Conservation (phyloP, 1,140 invertebrate genomes). For the Acyrthosiphon pisum region DNA sequence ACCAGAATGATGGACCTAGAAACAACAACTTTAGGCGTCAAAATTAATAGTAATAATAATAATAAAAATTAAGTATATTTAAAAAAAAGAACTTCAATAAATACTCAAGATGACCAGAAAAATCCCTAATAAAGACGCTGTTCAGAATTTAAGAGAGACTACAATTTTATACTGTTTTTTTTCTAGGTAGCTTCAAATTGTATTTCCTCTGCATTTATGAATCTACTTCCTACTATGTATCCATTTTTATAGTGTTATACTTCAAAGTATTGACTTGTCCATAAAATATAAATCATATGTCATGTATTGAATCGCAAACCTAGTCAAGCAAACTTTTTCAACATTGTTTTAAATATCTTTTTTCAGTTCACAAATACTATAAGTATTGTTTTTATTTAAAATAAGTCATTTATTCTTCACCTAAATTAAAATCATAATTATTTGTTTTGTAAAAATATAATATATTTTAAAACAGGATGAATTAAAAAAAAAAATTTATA, state of each 20-base stretch:
- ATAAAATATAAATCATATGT: conserved; percentile 43
- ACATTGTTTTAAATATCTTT: conserved; percentile 26
- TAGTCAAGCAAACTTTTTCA: conserved; percentile 50
- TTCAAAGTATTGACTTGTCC: conserved; percentile 32
- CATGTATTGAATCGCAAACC: not conserved
- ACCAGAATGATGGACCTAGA: conserved; percentile 57
- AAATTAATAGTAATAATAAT: conserved; percentile 44
- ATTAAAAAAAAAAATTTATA: conserved; percentile 37
- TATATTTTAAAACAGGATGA: conserved; percentile 48
- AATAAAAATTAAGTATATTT: conserved; percentile 8
- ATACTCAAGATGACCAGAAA: conserved; percentile 49
- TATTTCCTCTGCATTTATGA: conserved; percentile 34
- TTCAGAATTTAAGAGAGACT: conserved; percentile 55
- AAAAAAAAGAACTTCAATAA: conserved; percentile 26
- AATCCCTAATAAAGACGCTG: conserved; percentile 39
- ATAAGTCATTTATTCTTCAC: not conserved
- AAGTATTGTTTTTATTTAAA: conserved; percentile 31
- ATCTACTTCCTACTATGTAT: conserved; percentile 50
- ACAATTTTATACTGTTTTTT: conserved; percentile 50
- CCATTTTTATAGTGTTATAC: conserved; percentile 44
- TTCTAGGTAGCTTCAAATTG: conserved; percentile 45
- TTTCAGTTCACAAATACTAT: conserved; percentile 23
- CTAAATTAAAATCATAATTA: conserved; percentile 16
- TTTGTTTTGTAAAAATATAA: conserved; percentile 47
- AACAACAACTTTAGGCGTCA: conserved; percentile 56